phyloP scores from a whole-genome alignment of 2,113 vertebrate genomes.

The Sus scrofa region T2T-Sscrofa CM000816.6:14449001-14449500 shows the following conservation, averaged over 20 bases:
- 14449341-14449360: background rate
- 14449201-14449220: background rate
- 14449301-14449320: background rate
- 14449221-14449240: background rate
- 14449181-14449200: background rate
- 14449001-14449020: constrained; percentile 22
- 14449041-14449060: background rate
- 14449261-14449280: background rate
- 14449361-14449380: fast-evolving
- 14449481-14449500: fast-evolving
- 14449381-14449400: background rate
- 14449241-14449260: background rate
- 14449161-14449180: background rate
- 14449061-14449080: background rate
- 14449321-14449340: background rate
- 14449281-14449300: background rate
- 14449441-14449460: background rate
- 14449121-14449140: background rate
- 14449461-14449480: background rate
- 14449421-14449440: background rate
- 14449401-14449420: too few species aligned
- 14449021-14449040: background rate
- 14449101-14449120: background rate
- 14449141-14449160: background rate
- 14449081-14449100: background rate